Evolutionary conservation across 1,140 invertebrate genomes (phyloP).

Genomic region (Drosophila murphyi): DNA sequence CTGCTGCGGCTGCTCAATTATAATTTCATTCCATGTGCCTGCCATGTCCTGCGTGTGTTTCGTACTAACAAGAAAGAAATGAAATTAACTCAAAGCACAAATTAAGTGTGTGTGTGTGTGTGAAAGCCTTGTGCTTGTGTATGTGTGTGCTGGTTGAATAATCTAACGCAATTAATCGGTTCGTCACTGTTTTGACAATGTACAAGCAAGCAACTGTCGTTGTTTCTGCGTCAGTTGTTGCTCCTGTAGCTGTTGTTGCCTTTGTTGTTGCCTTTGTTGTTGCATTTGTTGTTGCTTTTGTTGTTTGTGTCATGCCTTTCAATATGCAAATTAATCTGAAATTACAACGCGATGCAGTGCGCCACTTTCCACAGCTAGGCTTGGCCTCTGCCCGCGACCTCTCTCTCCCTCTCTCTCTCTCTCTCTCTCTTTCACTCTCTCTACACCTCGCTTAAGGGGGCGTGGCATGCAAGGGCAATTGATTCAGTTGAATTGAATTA

Average conservation of each 20-base stretch:
- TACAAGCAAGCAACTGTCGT: conserved; percentile 57
- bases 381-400: conserved; percentile 4
- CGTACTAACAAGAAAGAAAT: conserved; percentile 80
- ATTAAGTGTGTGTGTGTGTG: conserved; percentile 48
- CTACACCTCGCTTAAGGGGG: neutral
- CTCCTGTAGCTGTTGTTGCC: conserved; percentile 5
- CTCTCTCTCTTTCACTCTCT: neutral
- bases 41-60: conserved; percentile 52
- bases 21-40: conserved; percentile 64
- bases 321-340: conserved; percentile 78
- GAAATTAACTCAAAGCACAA: conserved; percentile 76
- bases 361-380: conserved; percentile 8
- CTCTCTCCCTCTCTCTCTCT: neutral
- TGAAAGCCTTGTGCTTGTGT: conserved; percentile 9
- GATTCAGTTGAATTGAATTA: conserved; percentile 40
- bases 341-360: conserved; percentile 56
- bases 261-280: conserved; percentile 10
- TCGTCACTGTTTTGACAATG: conserved; percentile 71
- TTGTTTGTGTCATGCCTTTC: conserved; percentile 59
- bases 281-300: conserved; percentile 7
- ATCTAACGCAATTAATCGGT: conserved; percentile 82
- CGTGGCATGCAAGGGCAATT: conserved; percentile 15
- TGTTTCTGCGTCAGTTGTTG: conserved; percentile 27
- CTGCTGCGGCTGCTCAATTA: conserved; percentile 66
- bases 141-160: conserved; percentile 53